Evolutionary conservation across 2,113 vertebrate genomes (phyloP), one percentile per base, ranked within the genome.

Genomic region (Sander lucioperca): DNA sequence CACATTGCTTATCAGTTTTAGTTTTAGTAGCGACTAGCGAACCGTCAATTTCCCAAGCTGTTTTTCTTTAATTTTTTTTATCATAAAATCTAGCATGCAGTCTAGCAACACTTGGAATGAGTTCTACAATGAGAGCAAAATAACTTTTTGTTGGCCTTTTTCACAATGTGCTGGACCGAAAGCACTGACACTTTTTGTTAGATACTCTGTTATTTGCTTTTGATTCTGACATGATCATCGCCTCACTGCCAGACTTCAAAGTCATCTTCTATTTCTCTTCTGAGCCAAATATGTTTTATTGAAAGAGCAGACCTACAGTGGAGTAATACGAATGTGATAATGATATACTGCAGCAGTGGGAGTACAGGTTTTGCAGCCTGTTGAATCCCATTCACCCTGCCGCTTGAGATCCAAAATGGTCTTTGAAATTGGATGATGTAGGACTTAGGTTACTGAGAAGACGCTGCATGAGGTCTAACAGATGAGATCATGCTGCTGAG

Each of bases 241-340:
- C 75, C 71, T 68, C 76, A 48, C 80, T 78, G 48, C 56, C 51
- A 27, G 23, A 58, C 77, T 86, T 92, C 88, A 87, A 81, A 90
- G 90, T 80, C 79, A 84, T 80, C 51, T 72, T 67, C 63, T 56
- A 15, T 82, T 53, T 80, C 82, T 79, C 70, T 18, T 88, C 65
- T 23, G 81, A 90, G 80, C 61, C 62, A 72, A 66, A 77, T 10
- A 91, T 91, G 71, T 90, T 89, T 89, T 88, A 87, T 86, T 88
- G 72, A 89, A 89, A 85, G 87, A 63, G 67, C 66, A 68, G 23
- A 53, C 68, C 81, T 30, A 75, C 82, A 72, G 50, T 64, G 23
- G 79, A 71, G 85, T 66, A 78, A 88, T 86, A 87, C 12, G 43
- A 86, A 90, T 75, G 72, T 81, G 85, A 90, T 94, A 88, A 91